Evolutionary conservation across 2,113 vertebrate species (phyloP), one percentile per base, ranked within the genome.

Genomic region (Ophthalmolycus amberensis): DNA sequence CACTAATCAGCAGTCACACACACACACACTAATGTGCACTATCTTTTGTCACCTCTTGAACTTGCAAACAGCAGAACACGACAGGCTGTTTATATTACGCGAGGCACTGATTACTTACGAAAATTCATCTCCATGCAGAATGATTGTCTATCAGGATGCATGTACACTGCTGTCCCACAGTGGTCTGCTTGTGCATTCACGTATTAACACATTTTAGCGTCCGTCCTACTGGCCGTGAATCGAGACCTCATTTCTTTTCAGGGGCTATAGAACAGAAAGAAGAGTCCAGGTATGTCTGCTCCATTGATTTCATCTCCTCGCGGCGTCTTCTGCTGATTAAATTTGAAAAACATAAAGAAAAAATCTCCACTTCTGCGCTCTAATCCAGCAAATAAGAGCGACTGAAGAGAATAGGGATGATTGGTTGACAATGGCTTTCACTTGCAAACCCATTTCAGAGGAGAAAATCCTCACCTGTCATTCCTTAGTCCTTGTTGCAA

Each of bases 321-420:
- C 18, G 0, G 22, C 27, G 58, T 85, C 50, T 83, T 38, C 56
- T 29, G 74, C 82, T 91, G 90, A 89, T 90, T 91, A 85, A 84
- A 90, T 77, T 73, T 82, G 66, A 77, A 82, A 40, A 86, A 87
- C 82, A 77, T 89, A 88, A 77, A 87, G 79, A 72, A 50, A 86
- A 87, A 85, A 86, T 87, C 86, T 91, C 77, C 84, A 87, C 80
- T 88, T 83, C 79, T 90, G 34, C 78, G n/a, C 50, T 81, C 77
- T 90, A 91, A 93, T 93, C 89, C 83, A 75, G 83, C 77, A 91
- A 91, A 90, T 66, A 93, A 74, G 66, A 79, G 56, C 69, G 65
- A 70, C 29, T 62, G 80, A 74, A 71, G 68, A 90, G 74, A 91
- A 84, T 59, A 58, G 71, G 59, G 48, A 58, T 86, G 84, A 89